Evolutionary conservation across 1,140 invertebrate genomes (phyloP), one percentile per base, ranked within the genome.

Genomic region (Tigriopus japonicus): DNA sequence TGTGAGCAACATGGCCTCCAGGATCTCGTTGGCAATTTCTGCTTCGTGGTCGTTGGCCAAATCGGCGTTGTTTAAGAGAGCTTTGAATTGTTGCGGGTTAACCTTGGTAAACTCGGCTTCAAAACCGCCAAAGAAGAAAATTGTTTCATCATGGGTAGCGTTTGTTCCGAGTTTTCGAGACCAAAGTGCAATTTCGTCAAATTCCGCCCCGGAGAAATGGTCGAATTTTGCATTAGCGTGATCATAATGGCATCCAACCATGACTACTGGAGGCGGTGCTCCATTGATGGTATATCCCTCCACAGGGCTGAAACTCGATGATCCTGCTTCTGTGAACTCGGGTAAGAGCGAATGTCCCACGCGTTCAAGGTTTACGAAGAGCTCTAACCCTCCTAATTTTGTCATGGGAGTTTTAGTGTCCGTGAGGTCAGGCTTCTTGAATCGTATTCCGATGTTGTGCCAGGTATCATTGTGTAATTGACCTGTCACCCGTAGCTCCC

Each of bases 1-100:
- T 14, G 17, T 19, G n/a, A 61, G 45, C 12, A 61, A 23, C 59
- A 61, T 61, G 9, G 59, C 59, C 40, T 61, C 49, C 15, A 61
- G 23, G 51, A 61, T 52, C 9, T 42, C 43, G 2, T 15, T 35
- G 13, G 59, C 59, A 23, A 56, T 35, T 23, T 14, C 43, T 3
- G 59, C 49, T 19, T 61, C 49, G 15, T 42, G 17, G 17, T 23
- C 21, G 35, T 42, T 58, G 2, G 52, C 17, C 51, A 61, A n/a
- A 19, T 61, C 59, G 1, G 53, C 43, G 13, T 51, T 51, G 19
- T 41, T 13, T 1, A 61, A 12, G 49, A 61, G 52, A n/a, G 59
- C 59, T 5, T 35, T 40, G 35, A 61, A 61, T 19, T 53, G 49
- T 6, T 61, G 21, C 14, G 45, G 17, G 52, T 53, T 61, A 52